Evolutionary conservation across 2,888 invertebrate species (phyloP).

Genomic region (Acanthococcus lagerstroemiae): DNA sequence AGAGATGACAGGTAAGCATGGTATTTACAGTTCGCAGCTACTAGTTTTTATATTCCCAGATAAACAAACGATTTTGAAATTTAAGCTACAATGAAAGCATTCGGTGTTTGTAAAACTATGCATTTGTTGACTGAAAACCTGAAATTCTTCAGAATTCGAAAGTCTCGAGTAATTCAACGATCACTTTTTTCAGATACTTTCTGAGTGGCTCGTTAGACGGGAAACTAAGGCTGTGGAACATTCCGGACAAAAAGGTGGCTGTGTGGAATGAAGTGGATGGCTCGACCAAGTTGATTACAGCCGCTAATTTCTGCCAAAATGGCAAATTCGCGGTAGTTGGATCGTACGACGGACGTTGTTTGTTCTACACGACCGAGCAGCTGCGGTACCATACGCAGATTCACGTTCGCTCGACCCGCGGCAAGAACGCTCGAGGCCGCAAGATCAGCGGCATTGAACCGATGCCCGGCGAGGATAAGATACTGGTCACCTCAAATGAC

Average conservation of each 20-base stretch:
- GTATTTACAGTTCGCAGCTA: constrained; percentile 39
- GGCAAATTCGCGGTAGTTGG: constrained; percentile 98
- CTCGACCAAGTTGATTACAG: constrained; percentile 88
- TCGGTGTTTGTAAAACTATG: no score
- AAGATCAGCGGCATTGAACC: constrained; percentile 97
- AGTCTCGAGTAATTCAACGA: background rate
- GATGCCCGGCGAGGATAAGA: constrained; percentile 90
- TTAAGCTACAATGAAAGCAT: no score
- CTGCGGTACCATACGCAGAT: constrained; percentile 97
- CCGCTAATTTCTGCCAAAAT: constrained; percentile 88
- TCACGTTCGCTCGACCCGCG: constrained; percentile 88
- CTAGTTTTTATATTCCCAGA: background rate
- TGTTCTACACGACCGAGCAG: constrained; percentile 97
- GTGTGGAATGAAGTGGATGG: constrained; percentile 96
- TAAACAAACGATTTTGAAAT: no score
- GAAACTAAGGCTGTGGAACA: constrained; percentile 97
- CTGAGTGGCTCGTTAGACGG: constrained; percentile 95
- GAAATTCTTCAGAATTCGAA: no score
- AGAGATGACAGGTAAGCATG: constrained; percentile 56
- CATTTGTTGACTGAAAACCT: no score
- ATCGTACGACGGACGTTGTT: constrained; percentile 95
- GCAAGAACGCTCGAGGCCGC: constrained; percentile 85
- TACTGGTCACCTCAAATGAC: constrained; percentile 94
- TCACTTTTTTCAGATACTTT: constrained; percentile 51
- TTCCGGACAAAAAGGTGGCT: constrained; percentile 97